Percentiles rank a stretch among this genome's conserved stretches.
phyloP scores from a whole-genome alignment of 2,113 vertebrate species.

The Meriones unguiculatus region DNA sequence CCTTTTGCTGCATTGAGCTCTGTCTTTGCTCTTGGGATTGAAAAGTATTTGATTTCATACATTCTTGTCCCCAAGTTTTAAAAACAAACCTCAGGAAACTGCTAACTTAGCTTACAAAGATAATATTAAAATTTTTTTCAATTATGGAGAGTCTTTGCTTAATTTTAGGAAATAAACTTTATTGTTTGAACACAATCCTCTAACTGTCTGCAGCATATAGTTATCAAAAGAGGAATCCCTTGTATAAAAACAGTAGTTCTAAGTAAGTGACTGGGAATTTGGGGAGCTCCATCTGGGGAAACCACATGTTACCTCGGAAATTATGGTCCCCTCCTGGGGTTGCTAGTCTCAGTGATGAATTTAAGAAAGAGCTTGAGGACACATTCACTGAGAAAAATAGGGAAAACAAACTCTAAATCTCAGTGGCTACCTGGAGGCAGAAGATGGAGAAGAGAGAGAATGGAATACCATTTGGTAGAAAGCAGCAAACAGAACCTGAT shows the following conservation, averaged over 20 bases:
- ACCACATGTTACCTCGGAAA: not conserved
- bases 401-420: not conserved
- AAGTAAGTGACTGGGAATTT: not conserved
- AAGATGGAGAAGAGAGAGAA: not conserved
- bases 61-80: slow-evolving; percentile 12
- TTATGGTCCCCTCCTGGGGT: not conserved
- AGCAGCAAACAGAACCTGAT: too few relatives aligned
- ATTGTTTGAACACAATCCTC: slow-evolving; percentile 34
- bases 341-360: not conserved
- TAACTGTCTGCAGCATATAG: not conserved
- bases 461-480: not conserved
- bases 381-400: not conserved
- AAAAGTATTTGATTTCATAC: not conserved
- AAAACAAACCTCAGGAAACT: not conserved
- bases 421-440: not conserved
- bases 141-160: not conserved
- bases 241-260: slow-evolving; percentile 2
- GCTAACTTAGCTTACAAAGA: slow-evolving; percentile 43
- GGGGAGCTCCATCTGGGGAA: not conserved
- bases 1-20: not conserved
- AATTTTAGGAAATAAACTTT: not conserved
- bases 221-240: not conserved
- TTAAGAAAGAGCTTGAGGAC: not conserved
- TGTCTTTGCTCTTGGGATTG: not conserved
- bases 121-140: not conserved